A percentile compares a stretch with the other conserved stretches of the same genome.
Evolutionary conservation across 2,797 vertebrate genomes (phyloP).

Genomic region (Pangasius larnaudii): DNA sequence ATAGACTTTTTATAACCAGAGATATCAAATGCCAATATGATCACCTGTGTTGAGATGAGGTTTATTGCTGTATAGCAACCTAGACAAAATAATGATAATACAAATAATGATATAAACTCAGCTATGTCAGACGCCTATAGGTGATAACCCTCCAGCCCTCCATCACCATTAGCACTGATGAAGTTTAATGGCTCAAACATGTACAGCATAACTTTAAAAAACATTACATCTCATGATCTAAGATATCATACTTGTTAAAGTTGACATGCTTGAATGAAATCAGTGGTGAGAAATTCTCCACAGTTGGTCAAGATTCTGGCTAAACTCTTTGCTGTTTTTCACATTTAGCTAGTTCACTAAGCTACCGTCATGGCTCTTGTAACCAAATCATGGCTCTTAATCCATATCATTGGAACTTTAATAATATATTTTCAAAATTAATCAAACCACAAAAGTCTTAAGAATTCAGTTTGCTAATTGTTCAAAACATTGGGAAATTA

Average conservation of each 20-base stretch:
- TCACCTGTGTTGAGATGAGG: background rate
- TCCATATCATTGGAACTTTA: background rate
- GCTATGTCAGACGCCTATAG: background rate
- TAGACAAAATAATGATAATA: background rate
- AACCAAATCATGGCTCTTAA: background rate
- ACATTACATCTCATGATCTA: background rate
- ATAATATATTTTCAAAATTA: background rate
- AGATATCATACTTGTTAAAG: background rate
- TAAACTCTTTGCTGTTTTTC: background rate
- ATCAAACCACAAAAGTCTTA: background rate
- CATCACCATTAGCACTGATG: background rate
- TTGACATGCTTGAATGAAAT: background rate
- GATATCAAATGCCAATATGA: background rate
- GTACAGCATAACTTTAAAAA: background rate
- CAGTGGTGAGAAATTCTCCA: background rate
- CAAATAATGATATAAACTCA: background rate
- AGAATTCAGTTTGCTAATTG: background rate
- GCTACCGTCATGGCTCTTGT: no score
- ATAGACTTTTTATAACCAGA: background rate
- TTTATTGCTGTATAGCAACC: background rate
- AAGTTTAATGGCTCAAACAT: background rate
- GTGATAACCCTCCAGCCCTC: background rate
- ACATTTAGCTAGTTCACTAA: background rate
- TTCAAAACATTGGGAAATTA: background rate
- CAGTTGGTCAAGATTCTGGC: background rate